Evolutionary conservation across 2,797 vertebrate genomes (phyloP).

Genomic region (Geotrypetes seraphini): DNA sequence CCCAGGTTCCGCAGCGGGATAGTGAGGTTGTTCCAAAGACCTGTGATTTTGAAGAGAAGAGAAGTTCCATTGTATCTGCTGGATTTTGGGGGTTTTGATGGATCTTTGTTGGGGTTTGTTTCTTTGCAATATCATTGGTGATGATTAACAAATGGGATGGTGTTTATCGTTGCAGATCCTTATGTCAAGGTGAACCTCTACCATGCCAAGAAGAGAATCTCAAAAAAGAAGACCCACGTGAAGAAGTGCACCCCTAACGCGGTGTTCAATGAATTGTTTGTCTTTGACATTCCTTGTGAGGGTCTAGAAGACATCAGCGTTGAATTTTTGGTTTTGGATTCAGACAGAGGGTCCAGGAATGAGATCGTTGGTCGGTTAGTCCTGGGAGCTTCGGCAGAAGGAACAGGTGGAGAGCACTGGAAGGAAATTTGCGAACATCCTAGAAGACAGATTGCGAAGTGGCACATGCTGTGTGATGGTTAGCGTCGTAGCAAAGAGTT

Average conservation of each 20-base stretch:
- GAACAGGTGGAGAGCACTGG: constrained; percentile 89
- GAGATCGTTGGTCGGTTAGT: constrained; percentile 77
- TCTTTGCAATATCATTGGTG: too few relatives aligned
- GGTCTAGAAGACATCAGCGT: constrained; percentile 87
- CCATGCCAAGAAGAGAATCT: constrained; percentile 88
- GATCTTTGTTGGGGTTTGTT: too few relatives aligned
- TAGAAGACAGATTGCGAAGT: constrained; percentile 93
- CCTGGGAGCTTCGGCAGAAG: constrained; percentile 71
- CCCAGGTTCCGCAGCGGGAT: too few relatives aligned
- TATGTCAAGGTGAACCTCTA: constrained; percentile 96
- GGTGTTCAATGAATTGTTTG: constrained; percentile 95
- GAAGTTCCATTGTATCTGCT: too few relatives aligned
- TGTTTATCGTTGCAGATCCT: constrained; percentile 62
- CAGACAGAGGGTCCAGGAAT: constrained; percentile 67
- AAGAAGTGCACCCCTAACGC: constrained; percentile 94
- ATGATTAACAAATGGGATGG: too few relatives aligned
- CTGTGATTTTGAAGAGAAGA: too few relatives aligned
- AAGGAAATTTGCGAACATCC: constrained; percentile 95
- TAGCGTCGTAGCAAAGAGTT: constrained; percentile 41
- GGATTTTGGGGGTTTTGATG: too few relatives aligned
- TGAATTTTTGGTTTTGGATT: constrained; percentile 95
- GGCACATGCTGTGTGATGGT: constrained; percentile 84
- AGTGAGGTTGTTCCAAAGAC: too few relatives aligned
- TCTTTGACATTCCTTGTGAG: constrained; percentile 89
- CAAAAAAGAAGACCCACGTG: constrained; percentile 96